Evolutionary conservation across 2,113 vertebrate species (phyloP).

Genomic region (Neotragus moschatus): DNA sequence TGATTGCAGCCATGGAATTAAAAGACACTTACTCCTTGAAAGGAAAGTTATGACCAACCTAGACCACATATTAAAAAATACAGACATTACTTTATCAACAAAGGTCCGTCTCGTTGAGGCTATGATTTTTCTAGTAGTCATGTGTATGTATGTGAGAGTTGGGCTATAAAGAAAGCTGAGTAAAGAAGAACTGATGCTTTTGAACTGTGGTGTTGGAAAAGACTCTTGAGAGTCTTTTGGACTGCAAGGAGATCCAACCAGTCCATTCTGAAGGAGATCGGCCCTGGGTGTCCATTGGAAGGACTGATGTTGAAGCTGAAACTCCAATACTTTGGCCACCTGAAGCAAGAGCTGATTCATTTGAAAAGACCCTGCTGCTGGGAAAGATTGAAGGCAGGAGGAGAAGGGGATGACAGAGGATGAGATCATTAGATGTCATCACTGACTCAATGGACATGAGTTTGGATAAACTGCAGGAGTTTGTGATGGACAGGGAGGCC

Average conservation of each 20-base stretch:
- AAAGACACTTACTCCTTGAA: not conserved
- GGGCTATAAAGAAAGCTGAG: not conserved
- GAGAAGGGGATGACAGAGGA: not conserved
- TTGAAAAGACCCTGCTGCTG: not conserved
- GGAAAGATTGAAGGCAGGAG: not conserved
- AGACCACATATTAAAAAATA: not conserved
- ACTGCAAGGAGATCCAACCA: not conserved
- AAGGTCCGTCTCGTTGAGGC: rapidly evolving
- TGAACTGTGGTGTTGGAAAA: not conserved
- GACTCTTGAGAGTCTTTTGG: not conserved
- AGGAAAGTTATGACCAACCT: not conserved
- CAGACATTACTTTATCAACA: not conserved
- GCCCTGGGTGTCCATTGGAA: not conserved
- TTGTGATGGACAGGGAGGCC: not conserved
- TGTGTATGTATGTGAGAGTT: not conserved
- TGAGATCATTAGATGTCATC: not conserved
- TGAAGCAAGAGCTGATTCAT: not conserved
- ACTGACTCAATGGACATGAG: not conserved
- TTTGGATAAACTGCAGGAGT: not conserved
- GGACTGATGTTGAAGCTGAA: not conserved
- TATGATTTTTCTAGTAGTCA: not conserved
- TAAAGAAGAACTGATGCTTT: not conserved
- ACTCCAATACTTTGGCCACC: not conserved
- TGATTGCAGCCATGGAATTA: not conserved
- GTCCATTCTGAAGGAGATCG: not conserved